Base-by-base conservation (phyloP, 2,888 invertebrate species). In the Horisme vitalbata region DNA sequence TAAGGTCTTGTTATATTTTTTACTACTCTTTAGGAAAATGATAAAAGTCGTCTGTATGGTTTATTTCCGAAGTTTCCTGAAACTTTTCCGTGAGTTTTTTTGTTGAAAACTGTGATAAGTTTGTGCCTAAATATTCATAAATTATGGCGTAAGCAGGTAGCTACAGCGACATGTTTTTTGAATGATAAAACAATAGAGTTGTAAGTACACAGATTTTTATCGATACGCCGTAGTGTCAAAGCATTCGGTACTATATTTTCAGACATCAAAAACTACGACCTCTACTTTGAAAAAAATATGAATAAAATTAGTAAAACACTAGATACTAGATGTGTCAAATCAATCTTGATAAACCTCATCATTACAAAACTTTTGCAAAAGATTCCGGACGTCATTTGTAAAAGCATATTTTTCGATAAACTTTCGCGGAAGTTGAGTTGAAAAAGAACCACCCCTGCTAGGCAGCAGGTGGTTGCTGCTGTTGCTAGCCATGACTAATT, bases 1-100 rank as follows among this genome's bases (percentile, higher is more conserved):
- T 66, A 64, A 58, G 61, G 60, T 58, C 55, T 60, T 54, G 57
- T 64, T 59, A 61, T 50, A 38, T 45, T 54, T 51, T 58, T 58
- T 58, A 58, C 52, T 52, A 48, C 56, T 37, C 51, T 58, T 52
- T 58, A 50, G 45, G 44, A 48, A 56, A 50, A 54, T 54, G 54
- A 50, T 52, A 52, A 52, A 55, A 55, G 33, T 45, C 44, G 41
- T 41, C 48, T 49, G 41, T 41, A 39, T 38, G 35, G 33, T 55
- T 55, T 55, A 55, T 55, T 38, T 45, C 26, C 18, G 13, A 55
- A 55, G 55, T 55, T 55, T 30, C 5, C n/a, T 3, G 10, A 49
- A 50, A 34, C 38, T 49, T 46, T 31, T 10, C 14, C 21, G 38
- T 39, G 41, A 50, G 45, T 50, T 48, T 33, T 41, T 27, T 39